phyloP scores from a whole-genome alignment of 2,113 vertebrate species.

The Rhabdomys dilectus region DNA sequence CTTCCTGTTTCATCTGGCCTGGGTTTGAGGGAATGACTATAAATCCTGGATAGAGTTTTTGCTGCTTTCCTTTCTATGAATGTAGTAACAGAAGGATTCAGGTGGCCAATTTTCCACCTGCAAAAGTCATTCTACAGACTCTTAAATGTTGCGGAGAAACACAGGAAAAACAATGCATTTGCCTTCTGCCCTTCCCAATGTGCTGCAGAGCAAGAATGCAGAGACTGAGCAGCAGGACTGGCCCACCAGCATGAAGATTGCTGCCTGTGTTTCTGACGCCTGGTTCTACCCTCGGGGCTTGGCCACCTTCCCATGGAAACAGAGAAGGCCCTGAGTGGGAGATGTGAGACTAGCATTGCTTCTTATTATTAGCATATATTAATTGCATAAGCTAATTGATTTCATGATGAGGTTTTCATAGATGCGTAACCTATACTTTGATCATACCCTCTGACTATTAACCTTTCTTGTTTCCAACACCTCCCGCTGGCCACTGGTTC shows the following conservation, averaged over 20 bases:
- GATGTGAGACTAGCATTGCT: not conserved
- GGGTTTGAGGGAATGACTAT: not conserved
- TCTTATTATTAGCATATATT: constrained; percentile 1
- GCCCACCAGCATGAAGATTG: not conserved
- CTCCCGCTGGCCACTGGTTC: not conserved
- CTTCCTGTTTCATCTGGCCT: not conserved
- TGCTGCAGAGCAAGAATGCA: not conserved
- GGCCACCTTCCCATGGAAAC: not conserved
- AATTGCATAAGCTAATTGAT: not conserved
- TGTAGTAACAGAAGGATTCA: not conserved
- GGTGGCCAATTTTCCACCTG: not conserved
- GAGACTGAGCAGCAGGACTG: no score
- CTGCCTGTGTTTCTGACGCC: not conserved
- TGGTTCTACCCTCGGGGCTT: not conserved
- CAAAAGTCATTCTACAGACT: not conserved
- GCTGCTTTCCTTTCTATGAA: constrained; percentile 14
- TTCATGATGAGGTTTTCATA: not conserved
- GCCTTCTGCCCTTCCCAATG: not conserved
- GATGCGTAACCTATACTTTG: not conserved
- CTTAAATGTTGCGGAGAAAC: not conserved
- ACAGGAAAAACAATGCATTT: not conserved
- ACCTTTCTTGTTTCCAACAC: not conserved
- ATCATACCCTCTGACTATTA: not conserved
- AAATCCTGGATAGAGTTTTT: not conserved
- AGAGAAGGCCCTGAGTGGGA: not conserved